Base-by-base conservation (phyloP, 2,797 vertebrate species). In the Amphiprion clarkii region DNA sequence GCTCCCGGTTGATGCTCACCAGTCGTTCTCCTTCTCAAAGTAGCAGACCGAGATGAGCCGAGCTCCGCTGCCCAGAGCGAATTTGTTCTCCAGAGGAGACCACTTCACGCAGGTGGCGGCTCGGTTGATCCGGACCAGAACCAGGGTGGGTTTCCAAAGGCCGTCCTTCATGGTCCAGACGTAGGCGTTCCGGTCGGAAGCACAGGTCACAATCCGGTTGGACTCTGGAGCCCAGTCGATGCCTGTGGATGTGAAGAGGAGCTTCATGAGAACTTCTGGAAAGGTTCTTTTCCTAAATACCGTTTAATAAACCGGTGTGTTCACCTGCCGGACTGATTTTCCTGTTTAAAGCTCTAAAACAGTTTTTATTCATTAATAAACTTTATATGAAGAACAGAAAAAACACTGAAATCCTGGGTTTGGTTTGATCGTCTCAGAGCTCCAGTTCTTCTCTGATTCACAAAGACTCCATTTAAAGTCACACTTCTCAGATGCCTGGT, bases 31-130 rank as follows among this genome's bases (percentile, higher is more conserved):
- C 79, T 96, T 93, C 88, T 97, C 96, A 79, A 96, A 97, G 91
- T 94, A 96, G 86, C 96, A 97, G 79, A 96, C 94, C 14, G 96
- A 95, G 92, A 96, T 95, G 64, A 96, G 93, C 66, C 94, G 94
- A 55, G 95, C 96, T 42, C 92, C 96, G 6, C 95, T 96, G 73
- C 96, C 95, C 76, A 94, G 80, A 9, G 96, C 95, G 5, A 96
- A 95, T 93, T 96, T 90, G 73, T 95, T 96, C 85, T 95, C 95
- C 76, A 73, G 84, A 0, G 96, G 95, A 1, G 95, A 95, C 94
- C 92, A 86, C 85, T 95, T 95, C 49, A 95, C 95, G 51, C 87
- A 94, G 1, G 94, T 94, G 27, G 92, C 95, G 6, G 95, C 95
- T 2, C 94, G 82, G 81, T 85, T 96, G 89, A 96, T 76, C 27